Evolutionary conservation across 1,140 invertebrate genomes (phyloP).

Genomic region (Lucilia sericata): DNA sequence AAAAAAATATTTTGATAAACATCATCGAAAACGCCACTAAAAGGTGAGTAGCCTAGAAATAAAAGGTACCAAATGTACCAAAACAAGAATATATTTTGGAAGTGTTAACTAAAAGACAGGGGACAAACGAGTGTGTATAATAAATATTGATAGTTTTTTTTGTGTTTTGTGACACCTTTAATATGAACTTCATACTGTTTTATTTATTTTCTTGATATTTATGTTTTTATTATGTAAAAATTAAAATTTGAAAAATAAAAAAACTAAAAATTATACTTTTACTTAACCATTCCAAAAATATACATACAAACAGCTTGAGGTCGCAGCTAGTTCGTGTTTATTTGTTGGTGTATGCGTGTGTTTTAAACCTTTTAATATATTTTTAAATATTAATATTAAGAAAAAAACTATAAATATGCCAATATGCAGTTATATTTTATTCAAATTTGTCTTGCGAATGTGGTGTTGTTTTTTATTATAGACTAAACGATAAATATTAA

Average conservation of each 20-base stretch:
- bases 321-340: background rate
- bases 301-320: background rate
- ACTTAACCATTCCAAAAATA: too few species aligned
- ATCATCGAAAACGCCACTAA: background rate
- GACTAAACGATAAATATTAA: background rate
- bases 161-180: background rate
- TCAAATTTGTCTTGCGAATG: background rate
- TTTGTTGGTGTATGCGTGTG: background rate
- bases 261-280: background rate
- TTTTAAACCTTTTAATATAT: background rate
- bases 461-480: too few species aligned
- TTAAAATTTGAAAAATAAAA: background rate
- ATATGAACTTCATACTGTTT: slow-evolving; percentile 16
- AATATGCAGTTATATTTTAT: slow-evolving; percentile 1
- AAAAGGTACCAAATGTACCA: background rate
- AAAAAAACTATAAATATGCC: slow-evolving; percentile 17
- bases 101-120: background rate
- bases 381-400: background rate
- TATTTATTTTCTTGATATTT: background rate
- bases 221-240: slow-evolving; percentile 13
- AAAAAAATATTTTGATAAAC: background rate
- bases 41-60: slow-evolving; percentile 5
- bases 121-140: background rate
- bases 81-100: background rate
- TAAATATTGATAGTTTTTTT: background rate